phyloP scores from a whole-genome alignment of 2,888 invertebrate species.

The Caenorhabditis drosophilae region DNA sequence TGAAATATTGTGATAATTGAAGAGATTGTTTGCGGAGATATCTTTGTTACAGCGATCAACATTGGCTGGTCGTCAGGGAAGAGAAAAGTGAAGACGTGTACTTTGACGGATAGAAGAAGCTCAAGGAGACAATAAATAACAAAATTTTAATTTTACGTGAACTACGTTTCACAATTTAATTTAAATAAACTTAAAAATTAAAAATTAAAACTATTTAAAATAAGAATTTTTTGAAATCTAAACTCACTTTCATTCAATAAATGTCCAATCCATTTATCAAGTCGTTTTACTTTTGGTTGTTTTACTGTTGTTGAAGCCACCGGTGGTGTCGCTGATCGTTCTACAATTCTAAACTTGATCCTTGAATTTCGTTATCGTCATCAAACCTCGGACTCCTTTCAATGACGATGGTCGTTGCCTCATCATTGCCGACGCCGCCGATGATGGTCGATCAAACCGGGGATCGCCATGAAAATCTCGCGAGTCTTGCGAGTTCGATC shows the following conservation, averaged over 20 bases:
- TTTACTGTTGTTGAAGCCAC: not conserved
- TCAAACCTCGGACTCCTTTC: not conserved
- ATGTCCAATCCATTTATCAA: slow-evolving; percentile 45
- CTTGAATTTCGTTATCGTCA: not conserved
- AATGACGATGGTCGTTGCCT: not conserved
- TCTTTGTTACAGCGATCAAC: too few relatives aligned
- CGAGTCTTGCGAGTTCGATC: slow-evolving; percentile 36
- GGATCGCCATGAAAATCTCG: slow-evolving; percentile 38
- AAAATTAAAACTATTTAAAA: too few relatives aligned
- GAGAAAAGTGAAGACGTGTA: too few relatives aligned
- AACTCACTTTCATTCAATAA: slow-evolving; percentile 33
- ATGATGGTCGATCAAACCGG: slow-evolving; percentile 16
- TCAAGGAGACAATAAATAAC: too few relatives aligned
- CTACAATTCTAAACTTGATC: slow-evolving; percentile 9
- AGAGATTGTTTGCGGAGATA: too few relatives aligned
- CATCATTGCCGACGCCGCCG: not conserved
- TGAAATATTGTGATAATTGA: too few relatives aligned
- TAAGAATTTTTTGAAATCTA: too few relatives aligned
- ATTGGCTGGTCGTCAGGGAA: too few relatives aligned
- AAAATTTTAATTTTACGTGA: too few relatives aligned
- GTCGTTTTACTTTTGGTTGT: slow-evolving; percentile 26
- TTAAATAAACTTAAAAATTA: too few relatives aligned
- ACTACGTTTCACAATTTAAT: too few relatives aligned
- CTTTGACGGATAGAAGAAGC: too few relatives aligned
- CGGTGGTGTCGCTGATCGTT: slow-evolving; percentile 30